Percentiles rank a stretch among this genome's conserved stretches.
phyloP scores from a whole-genome alignment of 2,888 invertebrate genomes.

The Daptonema setosum region DNA sequence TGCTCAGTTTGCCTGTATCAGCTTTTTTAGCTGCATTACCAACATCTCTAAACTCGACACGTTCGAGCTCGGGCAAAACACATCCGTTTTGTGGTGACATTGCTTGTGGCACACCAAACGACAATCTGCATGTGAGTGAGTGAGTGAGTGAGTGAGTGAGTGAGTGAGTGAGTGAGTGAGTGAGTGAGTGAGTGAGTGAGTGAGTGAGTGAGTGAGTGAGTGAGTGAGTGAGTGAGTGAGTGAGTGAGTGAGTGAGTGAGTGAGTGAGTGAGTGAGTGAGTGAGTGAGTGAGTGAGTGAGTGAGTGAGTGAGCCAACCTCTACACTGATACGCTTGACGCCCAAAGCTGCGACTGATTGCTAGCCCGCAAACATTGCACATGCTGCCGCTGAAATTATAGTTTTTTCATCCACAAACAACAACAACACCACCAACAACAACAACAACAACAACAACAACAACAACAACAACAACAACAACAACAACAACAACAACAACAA shows the following conservation, averaged over 20 bases:
- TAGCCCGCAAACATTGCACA: conserved; percentile 22
- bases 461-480: neutral
- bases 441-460: neutral
- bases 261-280: too few species aligned
- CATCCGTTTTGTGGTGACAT: conserved; percentile 18
- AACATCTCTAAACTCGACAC: conserved; percentile 1
- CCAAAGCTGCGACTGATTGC: conserved; percentile 21
- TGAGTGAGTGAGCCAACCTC: conserved; percentile 15
- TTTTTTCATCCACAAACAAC: neutral
- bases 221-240: too few species aligned
- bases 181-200: too few species aligned
- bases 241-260: too few species aligned
- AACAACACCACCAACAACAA: too few species aligned
- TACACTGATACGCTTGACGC: conserved; percentile 27
- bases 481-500: neutral
- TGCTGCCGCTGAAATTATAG: conserved; percentile 15
- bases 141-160: neutral
- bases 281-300: too few species aligned
- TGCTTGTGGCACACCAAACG: conserved; percentile 25
- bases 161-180: too few species aligned
- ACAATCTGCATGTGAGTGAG: conserved; percentile 15
- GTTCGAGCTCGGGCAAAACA: neutral
- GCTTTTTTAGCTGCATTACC: neutral
- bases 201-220: too few species aligned
- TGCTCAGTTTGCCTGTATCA: too few species aligned